Percentiles rank a stretch among this genome's conserved stretches.
These are phyloP conservation scores for Alsophila aescularia DNA, from an alignment of 2,888 invertebrate species.

Conservation along the genomic window DNA sequence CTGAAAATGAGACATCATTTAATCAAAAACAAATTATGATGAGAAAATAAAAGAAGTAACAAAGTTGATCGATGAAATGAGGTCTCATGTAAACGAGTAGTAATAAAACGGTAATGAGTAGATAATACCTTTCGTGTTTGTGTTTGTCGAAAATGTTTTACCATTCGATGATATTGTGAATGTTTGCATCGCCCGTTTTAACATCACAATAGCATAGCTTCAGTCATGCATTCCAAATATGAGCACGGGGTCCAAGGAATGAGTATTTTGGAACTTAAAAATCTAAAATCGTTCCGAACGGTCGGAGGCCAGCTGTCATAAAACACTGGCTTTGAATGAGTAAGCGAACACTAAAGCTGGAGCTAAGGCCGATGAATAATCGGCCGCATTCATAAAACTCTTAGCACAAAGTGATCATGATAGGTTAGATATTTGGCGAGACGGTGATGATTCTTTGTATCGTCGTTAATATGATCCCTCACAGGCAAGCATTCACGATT, in stretches of 20 bases:
- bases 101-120: slow-evolving; percentile 72
- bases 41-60: slow-evolving; percentile 36
- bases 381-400: slow-evolving; percentile 57
- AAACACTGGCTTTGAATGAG: slow-evolving; percentile 71
- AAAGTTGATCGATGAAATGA: slow-evolving; percentile 46
- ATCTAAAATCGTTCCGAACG: slow-evolving; percentile 37
- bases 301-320: slow-evolving; percentile 73
- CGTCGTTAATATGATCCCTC: slow-evolving; percentile 84
- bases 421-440: slow-evolving; percentile 78
- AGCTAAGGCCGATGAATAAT: slow-evolving; percentile 52
- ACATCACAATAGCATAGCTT: slow-evolving; percentile 71
- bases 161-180: slow-evolving; percentile 76
- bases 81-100: slow-evolving; percentile 49
- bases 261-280: slow-evolving; percentile 66
- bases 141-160: slow-evolving; percentile 77
- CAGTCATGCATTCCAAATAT: slow-evolving; percentile 76
- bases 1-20: slow-evolving; percentile 61
- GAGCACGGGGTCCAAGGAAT: slow-evolving; percentile 76
- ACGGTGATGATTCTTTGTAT: slow-evolving; percentile 80
- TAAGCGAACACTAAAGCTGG: slow-evolving; percentile 77
- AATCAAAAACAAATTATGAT: slow-evolving; percentile 36
- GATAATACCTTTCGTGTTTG: slow-evolving; percentile 80
- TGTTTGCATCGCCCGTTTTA: slow-evolving; percentile 68
- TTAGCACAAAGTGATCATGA: slow-evolving; percentile 81
- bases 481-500: slow-evolving; percentile 85